These are phyloP conservation scores for Hyles lineata DNA, from an alignment of 2,888 invertebrate species.

Conservation along the genomic window DNA sequence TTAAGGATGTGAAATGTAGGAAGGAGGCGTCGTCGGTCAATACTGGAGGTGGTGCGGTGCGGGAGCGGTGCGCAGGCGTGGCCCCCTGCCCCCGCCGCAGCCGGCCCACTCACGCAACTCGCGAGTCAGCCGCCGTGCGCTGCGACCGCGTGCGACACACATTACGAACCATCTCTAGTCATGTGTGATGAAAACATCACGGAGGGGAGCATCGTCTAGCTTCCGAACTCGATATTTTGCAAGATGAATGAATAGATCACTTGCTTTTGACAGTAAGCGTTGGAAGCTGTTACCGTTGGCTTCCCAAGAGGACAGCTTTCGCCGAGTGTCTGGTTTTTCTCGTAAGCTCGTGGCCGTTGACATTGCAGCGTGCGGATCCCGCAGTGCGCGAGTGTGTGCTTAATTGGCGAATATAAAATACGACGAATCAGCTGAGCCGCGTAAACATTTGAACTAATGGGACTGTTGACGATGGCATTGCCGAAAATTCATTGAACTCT, in stretches of 20 bases:
- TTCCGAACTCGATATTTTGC: constrained; percentile 52
- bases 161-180: constrained; percentile 67
- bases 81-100: constrained; percentile 64
- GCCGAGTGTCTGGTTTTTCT: constrained; percentile 78
- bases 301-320: constrained; percentile 67
- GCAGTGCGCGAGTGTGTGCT: constrained; percentile 84
- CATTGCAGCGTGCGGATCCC: constrained; percentile 83
- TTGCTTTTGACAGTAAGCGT: constrained; percentile 47
- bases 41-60: constrained; percentile 82
- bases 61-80: constrained; percentile 78
- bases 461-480: constrained; percentile 68
- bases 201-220: constrained; percentile 67
- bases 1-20: constrained; percentile 83
- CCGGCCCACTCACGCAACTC: constrained; percentile 79
- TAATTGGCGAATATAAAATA: constrained; percentile 76
- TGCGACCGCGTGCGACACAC: constrained; percentile 76
- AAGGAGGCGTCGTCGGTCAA: constrained; percentile 84
- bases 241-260: constrained; percentile 68
- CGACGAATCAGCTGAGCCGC: constrained; percentile 79
- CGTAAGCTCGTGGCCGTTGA: constrained; percentile 80
- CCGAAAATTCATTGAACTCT: constrained; percentile 59
- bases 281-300: constrained; percentile 47
- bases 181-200: constrained; percentile 83
- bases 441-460: constrained; percentile 74
- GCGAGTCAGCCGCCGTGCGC: constrained; percentile 81